Conservation (phyloP, 2,888 invertebrate species). For the Peribatodes rhomboidaria region DNA sequence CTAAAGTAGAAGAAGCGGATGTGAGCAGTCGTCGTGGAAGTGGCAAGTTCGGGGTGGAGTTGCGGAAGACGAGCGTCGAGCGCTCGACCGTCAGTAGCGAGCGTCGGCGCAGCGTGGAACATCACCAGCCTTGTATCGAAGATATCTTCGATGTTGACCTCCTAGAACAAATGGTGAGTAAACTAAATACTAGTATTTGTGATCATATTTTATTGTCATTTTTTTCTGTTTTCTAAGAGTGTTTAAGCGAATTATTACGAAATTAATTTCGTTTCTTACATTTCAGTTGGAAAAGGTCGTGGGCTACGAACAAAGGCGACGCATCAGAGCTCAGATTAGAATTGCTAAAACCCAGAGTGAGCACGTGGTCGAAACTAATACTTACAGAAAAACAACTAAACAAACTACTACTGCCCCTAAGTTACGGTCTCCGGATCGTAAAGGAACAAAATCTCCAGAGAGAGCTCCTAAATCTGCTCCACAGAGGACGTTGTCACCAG, state of each 20-base stretch:
- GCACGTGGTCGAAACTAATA: slow-evolving; percentile 55
- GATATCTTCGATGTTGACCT: slow-evolving; percentile 90
- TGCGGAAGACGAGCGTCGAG: slow-evolving; percentile 86
- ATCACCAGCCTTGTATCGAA: slow-evolving; percentile 88
- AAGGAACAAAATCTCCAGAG: slow-evolving; percentile 58
- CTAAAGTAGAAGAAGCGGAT: slow-evolving; percentile 69
- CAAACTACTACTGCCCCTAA: slow-evolving; percentile 56
- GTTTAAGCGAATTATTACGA: neutral
- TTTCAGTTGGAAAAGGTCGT: slow-evolving; percentile 90
- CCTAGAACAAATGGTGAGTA: slow-evolving; percentile 90
- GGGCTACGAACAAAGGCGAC: slow-evolving; percentile 91
- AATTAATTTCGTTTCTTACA: slow-evolving; percentile 27
- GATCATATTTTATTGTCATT: slow-evolving; percentile 7
- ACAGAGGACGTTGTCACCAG: slow-evolving; percentile 63
- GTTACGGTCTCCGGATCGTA: slow-evolving; percentile 62
- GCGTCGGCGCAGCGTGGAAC: slow-evolving; percentile 80
- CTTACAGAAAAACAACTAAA: slow-evolving; percentile 60
- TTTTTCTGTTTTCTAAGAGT: neutral
- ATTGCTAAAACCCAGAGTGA: slow-evolving; percentile 89
- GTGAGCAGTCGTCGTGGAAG: slow-evolving; percentile 84
- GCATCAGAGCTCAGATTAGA: slow-evolving; percentile 92
- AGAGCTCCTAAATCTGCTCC: slow-evolving; percentile 52
- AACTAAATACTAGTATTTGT: slow-evolving; percentile 52
- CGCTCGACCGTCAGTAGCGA: slow-evolving; percentile 78
- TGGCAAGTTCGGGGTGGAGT: slow-evolving; percentile 90